Evolutionary conservation across 1,140 invertebrate species (phyloP), one percentile per base, ranked within the genome.

Genomic region (Brachionus rotundiformis): DNA sequence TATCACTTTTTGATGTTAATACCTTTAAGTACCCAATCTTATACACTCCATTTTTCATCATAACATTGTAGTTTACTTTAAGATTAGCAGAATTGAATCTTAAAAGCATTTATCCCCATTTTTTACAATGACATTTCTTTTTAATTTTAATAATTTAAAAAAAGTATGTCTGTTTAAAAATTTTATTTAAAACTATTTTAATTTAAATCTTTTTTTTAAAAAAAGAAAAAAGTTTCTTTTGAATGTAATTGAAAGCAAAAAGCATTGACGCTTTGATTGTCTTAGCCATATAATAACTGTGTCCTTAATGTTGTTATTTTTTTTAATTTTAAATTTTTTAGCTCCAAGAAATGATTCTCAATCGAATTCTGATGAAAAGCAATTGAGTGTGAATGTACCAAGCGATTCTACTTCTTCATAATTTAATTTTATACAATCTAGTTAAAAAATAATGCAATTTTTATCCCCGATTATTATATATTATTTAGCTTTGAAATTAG

Each of bases 341-440:
- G 31, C 31, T 3, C 23, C 29, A 63, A 29, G 25, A 1, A 63
- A 29, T 10, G 63, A 63, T 29, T n/a, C 5, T 3, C 61, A 68
- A 33, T 0, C 63, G 6, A 68, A 68, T 33, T 5, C 10, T 63
- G 61, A 63, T 33, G 23, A 33, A 63, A 63, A 63, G 25, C 61
- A 63, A 63, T 63, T 19, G 29, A 27, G 29, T 63, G 10, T 19
- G 29, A 31, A 11, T 63, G 13, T 29, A 10, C 29, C 61, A 33
- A 63, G 61, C 61, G 61, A 63, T 63, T 63, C 61, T 63, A 29
- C 61, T 63, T 63, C 61, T 63, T 63, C 61, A 63, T 33, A 27
- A 63, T 25, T 54, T 54, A 54, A 19, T 23, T 8, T 8, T 10
- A 54, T 0, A 54, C 2, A 19, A 19, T 54, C 8, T 23, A 3